Evolutionary conservation across 2,888 invertebrate genomes (phyloP).

Genomic region (Acanthacorydalis orientalis): DNA sequence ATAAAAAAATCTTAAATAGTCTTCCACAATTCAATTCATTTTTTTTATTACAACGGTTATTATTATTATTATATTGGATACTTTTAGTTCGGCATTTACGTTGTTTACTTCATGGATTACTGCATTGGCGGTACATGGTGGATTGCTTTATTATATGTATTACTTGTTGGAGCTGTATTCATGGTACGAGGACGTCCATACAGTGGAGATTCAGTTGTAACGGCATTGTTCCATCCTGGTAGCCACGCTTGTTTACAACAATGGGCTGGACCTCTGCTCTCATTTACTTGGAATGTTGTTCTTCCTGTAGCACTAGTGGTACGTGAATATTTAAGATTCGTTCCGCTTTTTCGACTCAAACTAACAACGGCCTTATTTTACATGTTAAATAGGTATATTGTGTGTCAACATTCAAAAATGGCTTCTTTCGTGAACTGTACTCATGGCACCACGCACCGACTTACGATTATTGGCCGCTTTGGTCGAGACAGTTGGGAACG

Average conservation of each 20-base stretch:
- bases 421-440: slow-evolving; percentile 48
- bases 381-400: slow-evolving; percentile 34
- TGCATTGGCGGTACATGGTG: slow-evolving; percentile 76
- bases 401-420: slow-evolving; percentile 53
- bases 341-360: not conserved
- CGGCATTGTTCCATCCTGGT: slow-evolving; percentile 37
- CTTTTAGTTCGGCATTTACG: slow-evolving; percentile 53
- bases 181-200: slow-evolving; percentile 75
- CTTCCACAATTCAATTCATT: too few species aligned
- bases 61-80: slow-evolving; percentile 7
- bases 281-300: slow-evolving; percentile 78
- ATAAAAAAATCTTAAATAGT: too few species aligned
- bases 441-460: slow-evolving; percentile 39
- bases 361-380: slow-evolving; percentile 9
- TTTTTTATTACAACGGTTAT: too few species aligned
- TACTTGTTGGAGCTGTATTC: slow-evolving; percentile 67
- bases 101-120: slow-evolving; percentile 74
- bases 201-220: slow-evolving; percentile 56
- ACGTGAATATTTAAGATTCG: too few species aligned
- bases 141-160: slow-evolving; percentile 60
- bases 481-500: slow-evolving; percentile 64
- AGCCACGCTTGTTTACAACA: slow-evolving; percentile 27
- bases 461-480: slow-evolving; percentile 62
- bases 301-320: slow-evolving; percentile 70
- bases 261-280: slow-evolving; percentile 51